phyloP scores from a whole-genome alignment of 2,113 vertebrate genomes.

The Etheostoma spectabile region DNA sequence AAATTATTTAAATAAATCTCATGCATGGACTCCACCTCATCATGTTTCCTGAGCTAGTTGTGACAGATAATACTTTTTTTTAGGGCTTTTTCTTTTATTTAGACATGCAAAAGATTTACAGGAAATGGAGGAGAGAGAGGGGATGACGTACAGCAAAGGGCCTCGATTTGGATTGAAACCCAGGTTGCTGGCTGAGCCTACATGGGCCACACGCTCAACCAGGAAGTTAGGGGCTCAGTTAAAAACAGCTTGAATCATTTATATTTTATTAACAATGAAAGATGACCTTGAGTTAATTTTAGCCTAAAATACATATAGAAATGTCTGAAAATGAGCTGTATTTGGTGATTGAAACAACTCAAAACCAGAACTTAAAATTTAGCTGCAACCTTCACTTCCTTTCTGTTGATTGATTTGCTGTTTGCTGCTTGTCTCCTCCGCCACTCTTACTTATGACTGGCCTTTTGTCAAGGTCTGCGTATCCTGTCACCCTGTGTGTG shows the following conservation, averaged over 20 bases:
- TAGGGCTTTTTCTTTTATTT: no score
- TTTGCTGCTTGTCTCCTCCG: conserved; percentile 24
- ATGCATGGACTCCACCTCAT: not conserved
- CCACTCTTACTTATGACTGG: conserved; percentile 26
- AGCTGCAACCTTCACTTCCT: not conserved
- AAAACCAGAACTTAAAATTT: no score
- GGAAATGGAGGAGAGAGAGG: no score
- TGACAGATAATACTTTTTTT: not conserved
- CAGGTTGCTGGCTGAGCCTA: no score
- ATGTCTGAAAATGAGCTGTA: not conserved
- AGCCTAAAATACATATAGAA: not conserved
- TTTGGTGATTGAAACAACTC: not conserved
- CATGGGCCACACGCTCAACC: no score
- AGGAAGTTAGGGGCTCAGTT: no score
- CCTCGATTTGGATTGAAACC: no score
- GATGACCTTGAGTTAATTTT: not conserved
- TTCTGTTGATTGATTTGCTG: conserved; percentile 5
- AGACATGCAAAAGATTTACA: no score
- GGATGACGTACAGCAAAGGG: no score
- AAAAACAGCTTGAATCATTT: not conserved
- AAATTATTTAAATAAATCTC: not conserved
- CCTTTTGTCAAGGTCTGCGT: conserved; percentile 32
- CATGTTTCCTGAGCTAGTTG: not conserved
- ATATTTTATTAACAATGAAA: not conserved
- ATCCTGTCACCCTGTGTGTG: conserved; percentile 28